These are phyloP conservation scores for Cathartes aura DNA, from an alignment of 2,113 vertebrate genomes.

Conservation along the genomic window DNA sequence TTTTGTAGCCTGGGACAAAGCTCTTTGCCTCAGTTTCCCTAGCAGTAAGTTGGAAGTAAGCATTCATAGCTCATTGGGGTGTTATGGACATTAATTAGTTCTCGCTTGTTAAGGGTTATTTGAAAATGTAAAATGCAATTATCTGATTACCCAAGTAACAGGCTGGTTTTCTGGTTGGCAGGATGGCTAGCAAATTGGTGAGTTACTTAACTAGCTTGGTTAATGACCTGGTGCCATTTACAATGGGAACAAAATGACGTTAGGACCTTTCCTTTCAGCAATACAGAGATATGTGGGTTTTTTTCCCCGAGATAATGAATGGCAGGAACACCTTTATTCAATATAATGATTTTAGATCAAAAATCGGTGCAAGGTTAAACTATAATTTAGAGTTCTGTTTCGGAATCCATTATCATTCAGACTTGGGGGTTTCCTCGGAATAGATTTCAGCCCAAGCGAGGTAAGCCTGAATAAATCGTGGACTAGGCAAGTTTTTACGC, in stretches of 20 bases:
- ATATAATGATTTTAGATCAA: neutral
- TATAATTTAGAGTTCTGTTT: neutral
- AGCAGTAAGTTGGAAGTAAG: neutral
- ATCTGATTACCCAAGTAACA: neutral
- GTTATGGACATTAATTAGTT: neutral
- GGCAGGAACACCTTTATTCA: neutral
- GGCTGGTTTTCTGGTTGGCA: slow-evolving; percentile 21
- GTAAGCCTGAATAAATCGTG: neutral
- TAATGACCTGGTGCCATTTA: slow-evolving; percentile 35
- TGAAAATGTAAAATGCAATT: slow-evolving; percentile 36
- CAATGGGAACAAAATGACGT: neutral
- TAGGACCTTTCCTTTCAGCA: neutral
- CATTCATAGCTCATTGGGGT: neutral
- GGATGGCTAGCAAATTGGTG: slow-evolving; percentile 13
- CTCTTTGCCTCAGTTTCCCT: slow-evolving; percentile 43
- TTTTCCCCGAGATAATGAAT: neutral
- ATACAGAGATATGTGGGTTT: neutral
- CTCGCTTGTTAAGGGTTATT: slow-evolving; percentile 2
- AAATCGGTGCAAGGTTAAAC: neutral
- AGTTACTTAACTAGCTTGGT: slow-evolving; percentile 28
- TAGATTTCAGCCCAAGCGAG: neutral
- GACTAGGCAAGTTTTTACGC: neutral
- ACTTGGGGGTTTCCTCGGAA: neutral
- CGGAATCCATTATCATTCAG: neutral
- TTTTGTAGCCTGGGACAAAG: neutral